Evolutionary conservation across 1,140 invertebrate species (phyloP).

Genomic region (Pomacea maculata): DNA sequence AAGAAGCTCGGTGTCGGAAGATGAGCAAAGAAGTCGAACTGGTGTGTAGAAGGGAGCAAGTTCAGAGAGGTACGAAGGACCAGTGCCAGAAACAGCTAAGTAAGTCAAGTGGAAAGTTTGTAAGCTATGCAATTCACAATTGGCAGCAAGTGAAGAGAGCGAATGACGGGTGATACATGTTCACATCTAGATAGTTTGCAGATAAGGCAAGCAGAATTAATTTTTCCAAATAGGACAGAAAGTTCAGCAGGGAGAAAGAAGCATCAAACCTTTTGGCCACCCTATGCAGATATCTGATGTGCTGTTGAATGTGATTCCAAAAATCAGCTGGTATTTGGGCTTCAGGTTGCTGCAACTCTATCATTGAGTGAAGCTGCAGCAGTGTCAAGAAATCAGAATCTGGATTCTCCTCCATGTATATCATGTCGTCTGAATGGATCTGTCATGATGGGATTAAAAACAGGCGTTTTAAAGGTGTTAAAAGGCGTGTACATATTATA

Average conservation of each 20-base stretch:
- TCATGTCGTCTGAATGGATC: background rate
- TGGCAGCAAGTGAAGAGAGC: background rate
- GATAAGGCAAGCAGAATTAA: background rate
- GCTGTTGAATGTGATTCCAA: background rate
- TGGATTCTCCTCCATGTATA: slow-evolving; percentile 20
- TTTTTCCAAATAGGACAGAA: background rate
- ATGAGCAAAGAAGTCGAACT: too few relatives aligned
- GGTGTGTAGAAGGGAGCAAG: too few relatives aligned
- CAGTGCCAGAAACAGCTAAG: too few relatives aligned
- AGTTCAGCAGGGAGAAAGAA: background rate
- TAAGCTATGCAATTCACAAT: background rate
- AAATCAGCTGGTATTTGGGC: background rate
- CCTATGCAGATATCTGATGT: slow-evolving; percentile 10
- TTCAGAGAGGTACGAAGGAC: too few relatives aligned
- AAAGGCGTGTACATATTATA: background rate
- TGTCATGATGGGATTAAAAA: background rate
- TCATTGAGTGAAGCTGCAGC: slow-evolving; percentile 16
- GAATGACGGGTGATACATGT: background rate
- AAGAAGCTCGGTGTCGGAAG: too few relatives aligned
- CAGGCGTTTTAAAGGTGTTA: background rate
- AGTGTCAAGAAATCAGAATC: slow-evolving; percentile 18
- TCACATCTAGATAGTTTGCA: background rate
- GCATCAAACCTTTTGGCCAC: slow-evolving; percentile 5
- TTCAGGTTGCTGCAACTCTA: background rate
- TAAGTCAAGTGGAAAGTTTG: too few relatives aligned